Conservation (phyloP, 1,140 invertebrate species). For the Achroia grisella region DNA sequence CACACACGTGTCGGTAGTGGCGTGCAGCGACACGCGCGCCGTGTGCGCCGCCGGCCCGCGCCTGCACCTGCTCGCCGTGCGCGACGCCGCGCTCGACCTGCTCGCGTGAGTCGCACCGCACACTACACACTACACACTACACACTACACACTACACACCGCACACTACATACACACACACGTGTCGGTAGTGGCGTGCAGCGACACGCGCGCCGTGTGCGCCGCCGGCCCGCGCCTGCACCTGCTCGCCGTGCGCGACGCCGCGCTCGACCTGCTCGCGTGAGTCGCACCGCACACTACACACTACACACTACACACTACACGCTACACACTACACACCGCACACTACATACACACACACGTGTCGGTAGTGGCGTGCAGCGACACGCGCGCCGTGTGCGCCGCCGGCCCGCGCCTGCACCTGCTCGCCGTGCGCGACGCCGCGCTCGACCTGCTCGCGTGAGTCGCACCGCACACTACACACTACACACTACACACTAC, state of each 20-base stretch:
- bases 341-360: conserved; percentile 77
- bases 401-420: too few relatives aligned
- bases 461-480: too few relatives aligned
- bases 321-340: conserved; percentile 34
- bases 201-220: conserved; percentile 87
- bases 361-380: conserved; percentile 93
- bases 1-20: conserved; percentile 91
- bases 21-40: conserved; percentile 88
- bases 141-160: too few relatives aligned
- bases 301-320: background rate
- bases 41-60: conserved; percentile 92
- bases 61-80: conserved; percentile 92
- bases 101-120: conserved; percentile 74
- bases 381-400: too few relatives aligned
- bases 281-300: too few relatives aligned
- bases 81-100: conserved; percentile 62
- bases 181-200: conserved; percentile 95
- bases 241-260: conserved; percentile 82
- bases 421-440: too few relatives aligned
- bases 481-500: too few relatives aligned
- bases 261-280: too few relatives aligned
- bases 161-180: conserved; percentile 73
- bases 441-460: too few relatives aligned
- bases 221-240: too few relatives aligned
- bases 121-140: too few relatives aligned